Percentiles rank a stretch among this genome's conserved stretches.
Conservation (phyloP, 2,888 invertebrate species). For the Phyto melanocephala region DNA sequence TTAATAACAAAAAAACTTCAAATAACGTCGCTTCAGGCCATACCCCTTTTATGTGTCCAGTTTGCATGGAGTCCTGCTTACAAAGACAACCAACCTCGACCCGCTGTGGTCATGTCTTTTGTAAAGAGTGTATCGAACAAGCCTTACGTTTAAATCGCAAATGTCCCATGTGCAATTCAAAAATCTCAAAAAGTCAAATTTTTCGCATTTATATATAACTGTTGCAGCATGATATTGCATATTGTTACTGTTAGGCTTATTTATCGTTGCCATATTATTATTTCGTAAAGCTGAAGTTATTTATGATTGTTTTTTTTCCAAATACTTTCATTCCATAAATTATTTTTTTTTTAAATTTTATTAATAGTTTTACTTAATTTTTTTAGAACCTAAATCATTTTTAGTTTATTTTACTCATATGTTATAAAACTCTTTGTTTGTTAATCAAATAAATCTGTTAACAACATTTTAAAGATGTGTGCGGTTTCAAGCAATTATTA, state of each 20-base stretch:
- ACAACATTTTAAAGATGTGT: background rate
- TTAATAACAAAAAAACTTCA: background rate
- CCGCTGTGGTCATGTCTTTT: conserved; percentile 73
- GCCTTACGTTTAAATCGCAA: conserved; percentile 66
- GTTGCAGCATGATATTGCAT: background rate
- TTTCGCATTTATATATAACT: conserved; percentile 69
- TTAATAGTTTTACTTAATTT: background rate
- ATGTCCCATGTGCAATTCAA: conserved; percentile 73
- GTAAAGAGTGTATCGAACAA: conserved; percentile 67
- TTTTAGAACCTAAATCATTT: background rate
- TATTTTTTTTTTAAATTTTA: background rate
- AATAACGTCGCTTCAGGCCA: background rate
- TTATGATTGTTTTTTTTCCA: background rate
- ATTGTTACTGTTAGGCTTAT: background rate
- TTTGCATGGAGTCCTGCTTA: conserved; percentile 70
- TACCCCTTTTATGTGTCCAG: conserved; percentile 69
- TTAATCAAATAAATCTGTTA: background rate
- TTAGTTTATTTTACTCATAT: background rate
- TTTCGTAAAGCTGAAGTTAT: background rate
- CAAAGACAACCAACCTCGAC: conserved; percentile 69
- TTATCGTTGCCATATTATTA: background rate
- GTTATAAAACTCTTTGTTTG: background rate
- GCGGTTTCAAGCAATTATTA: background rate
- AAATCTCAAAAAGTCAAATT: conserved; percentile 53
- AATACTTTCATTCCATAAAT: no score